Base-by-base conservation (phyloP, 2,888 invertebrate genomes). In the Drosophila nigricruria region DNA sequence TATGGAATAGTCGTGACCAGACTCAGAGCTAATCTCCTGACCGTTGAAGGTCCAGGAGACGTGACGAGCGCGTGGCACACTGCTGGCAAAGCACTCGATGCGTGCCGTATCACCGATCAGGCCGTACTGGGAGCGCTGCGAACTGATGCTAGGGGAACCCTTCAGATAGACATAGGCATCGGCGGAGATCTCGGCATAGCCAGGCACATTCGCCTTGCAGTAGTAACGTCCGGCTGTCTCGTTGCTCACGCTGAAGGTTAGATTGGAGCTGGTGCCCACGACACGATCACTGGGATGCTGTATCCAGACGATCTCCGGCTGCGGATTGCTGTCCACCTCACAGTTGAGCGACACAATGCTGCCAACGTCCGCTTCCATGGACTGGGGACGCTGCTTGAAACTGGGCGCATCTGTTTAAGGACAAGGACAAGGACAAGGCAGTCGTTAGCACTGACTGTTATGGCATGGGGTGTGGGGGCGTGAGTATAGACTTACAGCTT, bases 261-360 rank as follows among this genome's bases (percentile, higher is more conserved):
- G 94, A 90, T 97, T 97, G 2, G 96, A 94, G 58, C 96, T 95
- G 74, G 96, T 96, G 61, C 96, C 96, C 34, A 97, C 95, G 69
- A 96, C 94, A 80, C 94, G 93, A 64, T 96, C 96, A 34, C 96
- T 96, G 74, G 96, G 96, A 91, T 97, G 96, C 92, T 97, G 96
- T 62, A 96, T 95, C 98, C 98, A 98, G 12, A 96, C 95, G 81
- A 98, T 96, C 87, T 97, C 97, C 0, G 98, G 97, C 34, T 95
- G 94, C 0, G 98, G 98, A 91, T 98, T 98, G 20, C 98, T 97
- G 89, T 98, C 97, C 0, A 98, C 97, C 90, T 97, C 96, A 92
- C 98, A 98, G 66, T 94, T 95, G 38, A 98, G 93, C 2, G 96
- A 96, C 8, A 97, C 96, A 57, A 95, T 95, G 8, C 96, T 95